phyloP scores from a whole-genome alignment of 2,888 invertebrate species.

The Napeogenes sylphis region DNA sequence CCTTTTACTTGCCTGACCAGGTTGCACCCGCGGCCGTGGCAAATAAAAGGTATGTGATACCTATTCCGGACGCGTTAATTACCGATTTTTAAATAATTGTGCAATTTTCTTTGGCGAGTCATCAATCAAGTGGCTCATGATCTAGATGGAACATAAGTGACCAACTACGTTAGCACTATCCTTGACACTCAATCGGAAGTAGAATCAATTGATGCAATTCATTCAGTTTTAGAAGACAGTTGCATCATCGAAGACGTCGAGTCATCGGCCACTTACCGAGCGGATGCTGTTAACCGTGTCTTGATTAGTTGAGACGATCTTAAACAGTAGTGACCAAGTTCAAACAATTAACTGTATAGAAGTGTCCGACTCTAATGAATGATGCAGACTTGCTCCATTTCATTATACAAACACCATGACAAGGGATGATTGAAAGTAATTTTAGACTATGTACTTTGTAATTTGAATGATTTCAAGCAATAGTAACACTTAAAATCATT shows the following conservation, averaged over 20 bases:
- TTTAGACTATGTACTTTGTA: slow-evolving; percentile 53
- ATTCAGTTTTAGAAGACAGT: slow-evolving; percentile 55
- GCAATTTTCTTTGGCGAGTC: background rate
- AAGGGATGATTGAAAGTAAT: slow-evolving; percentile 74
- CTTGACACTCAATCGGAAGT: slow-evolving; percentile 75
- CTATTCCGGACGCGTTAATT: too few species aligned
- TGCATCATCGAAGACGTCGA: slow-evolving; percentile 68
- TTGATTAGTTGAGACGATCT: slow-evolving; percentile 75
- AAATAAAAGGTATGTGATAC: too few species aligned
- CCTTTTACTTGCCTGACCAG: too few species aligned
- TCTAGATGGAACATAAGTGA: slow-evolving; percentile 21
- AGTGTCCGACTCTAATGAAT: slow-evolving; percentile 77
- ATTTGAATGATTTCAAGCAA: background rate
- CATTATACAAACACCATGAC: slow-evolving; percentile 75
- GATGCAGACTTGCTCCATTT: slow-evolving; percentile 70
- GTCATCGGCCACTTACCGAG: slow-evolving; percentile 70
- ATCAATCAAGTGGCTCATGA: slow-evolving; percentile 7
- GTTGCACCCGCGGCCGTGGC: too few species aligned
- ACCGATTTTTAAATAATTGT: background rate
- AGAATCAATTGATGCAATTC: slow-evolving; percentile 54
- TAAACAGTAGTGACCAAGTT: slow-evolving; percentile 73
- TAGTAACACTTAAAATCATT: background rate
- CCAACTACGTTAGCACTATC: slow-evolving; percentile 47
- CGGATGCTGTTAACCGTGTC: slow-evolving; percentile 75
- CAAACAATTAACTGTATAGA: slow-evolving; percentile 77